Evolutionary conservation across 2,888 invertebrate genomes (phyloP).

Genomic region (Schizaphis graminum): DNA sequence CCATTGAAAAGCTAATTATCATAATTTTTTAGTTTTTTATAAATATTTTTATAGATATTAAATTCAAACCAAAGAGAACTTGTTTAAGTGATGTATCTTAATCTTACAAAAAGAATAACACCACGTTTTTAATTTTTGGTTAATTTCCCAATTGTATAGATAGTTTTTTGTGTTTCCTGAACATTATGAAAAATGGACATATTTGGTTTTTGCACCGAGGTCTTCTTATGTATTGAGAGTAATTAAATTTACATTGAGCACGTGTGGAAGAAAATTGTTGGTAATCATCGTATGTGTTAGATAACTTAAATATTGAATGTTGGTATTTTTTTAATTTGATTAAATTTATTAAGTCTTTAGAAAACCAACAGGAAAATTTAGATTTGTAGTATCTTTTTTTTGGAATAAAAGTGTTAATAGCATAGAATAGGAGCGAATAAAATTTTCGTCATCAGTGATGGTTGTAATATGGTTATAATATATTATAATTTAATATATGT

Average conservation of each 20-base stretch:
- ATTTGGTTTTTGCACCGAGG: not conserved
- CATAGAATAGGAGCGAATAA: no score
- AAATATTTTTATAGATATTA: not conserved
- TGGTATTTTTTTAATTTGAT: no score
- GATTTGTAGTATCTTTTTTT: no score
- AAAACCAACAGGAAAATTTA: no score
- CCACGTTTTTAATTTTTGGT: not conserved
- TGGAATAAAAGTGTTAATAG: no score
- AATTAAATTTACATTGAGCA: no score
- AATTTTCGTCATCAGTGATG: not conserved
- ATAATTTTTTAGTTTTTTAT: not conserved
- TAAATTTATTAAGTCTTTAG: no score
- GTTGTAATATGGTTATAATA: constrained; percentile 29
- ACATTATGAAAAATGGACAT: not conserved
- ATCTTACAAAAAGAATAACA: not conserved
- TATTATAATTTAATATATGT: no score
- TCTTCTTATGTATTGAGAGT: no score
- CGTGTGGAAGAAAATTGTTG: no score
- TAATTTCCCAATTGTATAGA: not conserved
- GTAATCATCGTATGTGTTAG: no score
- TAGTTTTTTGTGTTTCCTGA: not conserved
- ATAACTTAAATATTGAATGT: no score
- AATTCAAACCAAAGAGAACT: not conserved
- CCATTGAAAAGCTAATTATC: not conserved
- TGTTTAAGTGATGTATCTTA: not conserved